A percentile compares a stretch with the other conserved stretches of the same genome.
Evolutionary conservation across 2,113 vertebrate genomes (phyloP).

Genomic region (Menidia beryllina): DNA sequence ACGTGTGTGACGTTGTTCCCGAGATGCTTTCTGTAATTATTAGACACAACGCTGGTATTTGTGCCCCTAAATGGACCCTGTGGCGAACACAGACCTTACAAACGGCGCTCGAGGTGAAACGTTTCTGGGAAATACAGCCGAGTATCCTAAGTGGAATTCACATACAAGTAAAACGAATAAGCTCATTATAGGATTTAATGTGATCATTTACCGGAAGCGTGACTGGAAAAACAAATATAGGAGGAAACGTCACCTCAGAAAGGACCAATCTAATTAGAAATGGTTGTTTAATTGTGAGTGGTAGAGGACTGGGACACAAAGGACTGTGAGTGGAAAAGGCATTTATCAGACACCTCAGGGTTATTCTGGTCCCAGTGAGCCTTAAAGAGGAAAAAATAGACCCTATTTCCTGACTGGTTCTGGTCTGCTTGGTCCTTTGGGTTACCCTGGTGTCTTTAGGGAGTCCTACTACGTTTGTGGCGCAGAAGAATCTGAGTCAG

Average conservation of each 20-base stretch:
- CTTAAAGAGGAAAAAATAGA: slow-evolving; percentile 27
- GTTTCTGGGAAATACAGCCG: slow-evolving; percentile 13
- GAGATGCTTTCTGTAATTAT: background rate
- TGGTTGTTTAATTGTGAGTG: slow-evolving; percentile 61
- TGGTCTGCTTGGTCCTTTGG: no score
- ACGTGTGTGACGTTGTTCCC: background rate
- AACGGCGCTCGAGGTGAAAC: background rate
- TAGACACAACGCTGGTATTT: background rate
- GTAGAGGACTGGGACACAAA: slow-evolving; percentile 48
- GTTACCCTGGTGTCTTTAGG: no score
- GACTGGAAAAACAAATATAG: slow-evolving; percentile 45
- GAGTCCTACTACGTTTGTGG: no score
- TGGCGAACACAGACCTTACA: background rate
- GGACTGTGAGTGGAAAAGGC: slow-evolving; percentile 34
- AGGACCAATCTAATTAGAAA: slow-evolving; percentile 50
- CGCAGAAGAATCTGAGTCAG: no score
- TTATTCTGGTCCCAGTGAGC: slow-evolving; percentile 31
- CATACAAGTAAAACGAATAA: slow-evolving; percentile 45
- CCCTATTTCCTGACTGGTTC: no score
- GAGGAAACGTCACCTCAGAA: slow-evolving; percentile 47
- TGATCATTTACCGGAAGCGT: slow-evolving; percentile 37
- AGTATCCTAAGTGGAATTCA: slow-evolving; percentile 34
- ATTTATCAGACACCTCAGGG: slow-evolving; percentile 39
- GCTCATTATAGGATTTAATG: slow-evolving; percentile 63
- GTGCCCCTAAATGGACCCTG: background rate